Percentiles rank a stretch among this genome's conserved stretches.
phyloP scores from a whole-genome alignment of 2,888 invertebrate species.

The Chrysina gloriosa region DNA sequence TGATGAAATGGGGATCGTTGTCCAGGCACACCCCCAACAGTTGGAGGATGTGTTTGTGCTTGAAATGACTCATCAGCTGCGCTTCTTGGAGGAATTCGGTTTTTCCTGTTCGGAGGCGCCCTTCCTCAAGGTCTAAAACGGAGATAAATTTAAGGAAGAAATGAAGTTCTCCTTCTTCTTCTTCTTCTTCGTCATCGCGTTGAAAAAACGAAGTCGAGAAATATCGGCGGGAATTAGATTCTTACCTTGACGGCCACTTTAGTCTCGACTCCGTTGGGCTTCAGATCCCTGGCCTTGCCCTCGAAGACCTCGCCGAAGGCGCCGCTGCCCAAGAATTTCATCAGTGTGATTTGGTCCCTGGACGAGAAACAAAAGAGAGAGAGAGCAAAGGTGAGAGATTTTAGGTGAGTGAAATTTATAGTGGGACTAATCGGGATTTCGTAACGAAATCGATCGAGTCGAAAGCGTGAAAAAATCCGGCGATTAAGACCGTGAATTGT shows the following conservation, averaged over 20 bases:
- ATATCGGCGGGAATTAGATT: too few relatives aligned
- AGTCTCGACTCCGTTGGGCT: constrained; percentile 67
- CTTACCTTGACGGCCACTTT: constrained; percentile 92
- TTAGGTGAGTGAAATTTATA: not conserved
- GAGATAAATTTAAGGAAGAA: not conserved
- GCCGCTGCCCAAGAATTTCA: constrained; percentile 92
- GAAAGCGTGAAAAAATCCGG: not conserved
- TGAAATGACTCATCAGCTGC: constrained; percentile 96
- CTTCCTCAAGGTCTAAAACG: constrained; percentile 83
- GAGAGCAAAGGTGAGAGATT: too few relatives aligned
- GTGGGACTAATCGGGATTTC: not conserved
- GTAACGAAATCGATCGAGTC: too few relatives aligned
- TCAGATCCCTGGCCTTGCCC: constrained; percentile 81
- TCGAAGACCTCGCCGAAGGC: constrained; percentile 98
- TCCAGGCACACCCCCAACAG: constrained; percentile 95
- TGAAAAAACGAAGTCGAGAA: too few relatives aligned
- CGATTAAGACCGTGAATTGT: not conserved
- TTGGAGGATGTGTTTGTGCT: constrained; percentile 94
- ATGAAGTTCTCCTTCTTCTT: too few relatives aligned
- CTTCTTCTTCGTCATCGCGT: too few relatives aligned
- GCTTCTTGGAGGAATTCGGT: constrained; percentile 97
- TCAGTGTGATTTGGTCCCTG: constrained; percentile 83
- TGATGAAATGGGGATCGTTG: constrained; percentile 91
- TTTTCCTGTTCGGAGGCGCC: constrained; percentile 92
- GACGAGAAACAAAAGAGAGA: constrained; percentile 44